These are phyloP conservation scores for Idaea aversata DNA, from an alignment of 2,888 invertebrate species.

Conservation along the genomic window DNA sequence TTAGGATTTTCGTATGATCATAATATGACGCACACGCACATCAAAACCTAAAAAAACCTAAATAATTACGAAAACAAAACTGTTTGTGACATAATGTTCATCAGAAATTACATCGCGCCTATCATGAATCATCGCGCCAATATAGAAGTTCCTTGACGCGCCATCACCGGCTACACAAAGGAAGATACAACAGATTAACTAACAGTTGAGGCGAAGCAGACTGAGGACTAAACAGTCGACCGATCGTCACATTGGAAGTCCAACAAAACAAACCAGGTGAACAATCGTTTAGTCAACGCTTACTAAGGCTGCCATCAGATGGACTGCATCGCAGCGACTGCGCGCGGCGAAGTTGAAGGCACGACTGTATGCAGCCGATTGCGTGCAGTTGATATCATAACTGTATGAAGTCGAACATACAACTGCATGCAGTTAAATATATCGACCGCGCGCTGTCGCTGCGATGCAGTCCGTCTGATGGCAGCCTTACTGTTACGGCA, in stretches of 20 bases:
- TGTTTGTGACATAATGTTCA: background rate
- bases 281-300: background rate
- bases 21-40: background rate
- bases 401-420: too few species aligned
- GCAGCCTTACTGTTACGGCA: too few species aligned
- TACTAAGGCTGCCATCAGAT: too few species aligned
- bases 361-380: too few species aligned
- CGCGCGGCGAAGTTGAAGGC: too few species aligned
- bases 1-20: background rate
- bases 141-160: background rate
- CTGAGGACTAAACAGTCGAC: background rate
- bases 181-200: background rate
- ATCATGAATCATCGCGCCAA: background rate
- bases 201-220: background rate
- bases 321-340: too few species aligned
- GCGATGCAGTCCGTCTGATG: too few species aligned
- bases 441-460: too few species aligned
- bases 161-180: background rate
- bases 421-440: too few species aligned
- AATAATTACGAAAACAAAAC: slow-evolving; percentile 1
- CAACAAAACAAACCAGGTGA: background rate
- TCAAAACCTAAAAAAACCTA: too few species aligned
- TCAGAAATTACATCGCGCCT: background rate
- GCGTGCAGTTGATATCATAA: too few species aligned
- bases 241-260: background rate